Evolutionary conservation across 2,113 vertebrate genomes (phyloP), one percentile per base, ranked within the genome.

Genomic region (Emydura subglobosa): DNA sequence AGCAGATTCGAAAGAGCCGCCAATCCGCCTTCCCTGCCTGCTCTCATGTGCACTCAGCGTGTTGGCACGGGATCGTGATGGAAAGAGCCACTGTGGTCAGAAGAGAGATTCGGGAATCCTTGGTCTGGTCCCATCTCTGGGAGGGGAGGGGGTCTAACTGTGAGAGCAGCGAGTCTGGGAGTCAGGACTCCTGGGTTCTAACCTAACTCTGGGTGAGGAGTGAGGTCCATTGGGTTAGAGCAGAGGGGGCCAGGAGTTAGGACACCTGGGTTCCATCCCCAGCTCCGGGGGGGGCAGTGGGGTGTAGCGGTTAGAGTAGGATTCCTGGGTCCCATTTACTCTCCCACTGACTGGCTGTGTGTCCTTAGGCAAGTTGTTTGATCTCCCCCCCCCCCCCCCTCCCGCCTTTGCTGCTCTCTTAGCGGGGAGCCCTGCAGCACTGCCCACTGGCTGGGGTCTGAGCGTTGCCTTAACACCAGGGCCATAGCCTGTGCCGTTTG

Each of bases 21-120:
- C 90, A 92, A 95, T 96, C 95, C 68, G 4, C 96, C 95, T 97
- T 91, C 82, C 84, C 85, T 89, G 6, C 84, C 91, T 49, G 72
- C 92, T 92, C 24, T 0, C 78, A 50, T 39, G 14, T 55, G 80
- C 74, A 39, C 79, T 14, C 4, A 0, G 6, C 87, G 59, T 42
- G 47, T 47, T 78, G 57, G 85, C 39, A 59, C 59, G 7, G 29
- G 61, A 16, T n/a, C 7, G 7, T 19, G 61, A n/a, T 1, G 16
- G 61, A 68, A 34, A 68, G 61, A n/a, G 27, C 55, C 13, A 11
- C 59, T 31, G 59, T 31, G 11, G 29, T 29, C 59, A 14, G 29
- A 14, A 31, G 11, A 12, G 5, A 31, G 59, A 7, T 5, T 39
- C 65, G 22, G 65, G 65, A 39, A 9, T 19, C 34, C n/a, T 68